phyloP scores from a whole-genome alignment of 2,113 vertebrate species.

The Aegithalos caudatus region DNA sequence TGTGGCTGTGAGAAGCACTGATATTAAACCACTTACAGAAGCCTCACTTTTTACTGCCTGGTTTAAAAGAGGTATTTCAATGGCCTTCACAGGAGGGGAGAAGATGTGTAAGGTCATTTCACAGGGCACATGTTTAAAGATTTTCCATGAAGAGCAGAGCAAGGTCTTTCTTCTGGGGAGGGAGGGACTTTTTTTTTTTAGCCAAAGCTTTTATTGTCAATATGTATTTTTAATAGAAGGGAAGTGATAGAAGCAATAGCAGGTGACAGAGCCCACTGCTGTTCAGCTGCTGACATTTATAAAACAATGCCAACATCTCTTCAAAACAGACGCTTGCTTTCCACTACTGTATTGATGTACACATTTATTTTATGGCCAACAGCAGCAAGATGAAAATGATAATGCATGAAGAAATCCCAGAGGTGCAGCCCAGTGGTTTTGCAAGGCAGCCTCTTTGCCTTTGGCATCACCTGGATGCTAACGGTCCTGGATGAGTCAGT shows the following conservation, averaged over 20 bases:
- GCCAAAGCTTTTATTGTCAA: conserved; percentile 2
- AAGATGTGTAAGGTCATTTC: conserved; percentile 26
- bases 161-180: conserved; percentile 1
- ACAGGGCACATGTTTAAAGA: conserved; percentile 38
- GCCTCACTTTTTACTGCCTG: background rate
- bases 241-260: background rate
- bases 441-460: conserved; percentile 68
- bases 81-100: conserved; percentile 15
- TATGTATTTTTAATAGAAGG: conserved; percentile 51
- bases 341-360: conserved; percentile 27
- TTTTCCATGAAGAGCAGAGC: conserved; percentile 13
- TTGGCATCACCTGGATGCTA: conserved; percentile 50
- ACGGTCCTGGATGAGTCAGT: conserved; percentile 60
- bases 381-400: conserved; percentile 67
- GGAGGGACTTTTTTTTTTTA: background rate
- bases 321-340: conserved; percentile 49
- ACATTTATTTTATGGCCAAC: conserved; percentile 57
- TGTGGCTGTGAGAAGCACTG: background rate
- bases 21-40: background rate
- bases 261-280: background rate
- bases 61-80: background rate
- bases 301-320: conserved; percentile 29
- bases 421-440: conserved; percentile 38
- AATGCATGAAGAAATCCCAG: conserved; percentile 67
- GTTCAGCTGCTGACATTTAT: conserved; percentile 43